Conservation (phyloP, 2,113 vertebrate species). For the Actenoides lindsayi region DNA sequence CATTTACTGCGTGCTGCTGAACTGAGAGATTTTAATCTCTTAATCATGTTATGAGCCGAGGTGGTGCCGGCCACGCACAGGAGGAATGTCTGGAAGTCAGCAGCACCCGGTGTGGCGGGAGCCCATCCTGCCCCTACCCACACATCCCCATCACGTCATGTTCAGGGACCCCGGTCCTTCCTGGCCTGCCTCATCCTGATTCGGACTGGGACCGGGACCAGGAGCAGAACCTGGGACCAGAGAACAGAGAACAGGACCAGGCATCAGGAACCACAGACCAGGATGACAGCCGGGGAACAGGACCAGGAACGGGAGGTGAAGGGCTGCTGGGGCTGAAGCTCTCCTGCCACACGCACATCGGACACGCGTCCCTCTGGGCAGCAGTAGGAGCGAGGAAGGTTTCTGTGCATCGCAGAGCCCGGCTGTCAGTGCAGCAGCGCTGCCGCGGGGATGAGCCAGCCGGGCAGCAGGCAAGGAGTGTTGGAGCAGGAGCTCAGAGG, state of each 20-base stretch:
- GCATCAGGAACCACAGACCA: too few relatives aligned
- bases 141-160: background rate
- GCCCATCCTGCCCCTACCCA: background rate
- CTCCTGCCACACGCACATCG: rapidly evolving
- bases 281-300: background rate
- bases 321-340: background rate
- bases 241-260: background rate
- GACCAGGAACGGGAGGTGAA: background rate
- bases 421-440: too few relatives aligned
- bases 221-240: background rate
- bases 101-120: background rate
- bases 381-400: background rate
- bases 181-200: background rate
- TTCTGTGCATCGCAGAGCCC: rapidly evolving
- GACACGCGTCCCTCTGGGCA: background rate
- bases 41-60: constrained; percentile 57
- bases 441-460: background rate
- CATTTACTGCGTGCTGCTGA: constrained; percentile 51
- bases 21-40: constrained; percentile 59
- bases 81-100: constrained; percentile 65
- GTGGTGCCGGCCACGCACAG: constrained; percentile 51
- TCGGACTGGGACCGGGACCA: background rate
- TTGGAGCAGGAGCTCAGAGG: rapidly evolving
- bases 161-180: background rate
- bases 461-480: rapidly evolving